Percentiles rank a stretch among this genome's conserved stretches.
Conservation (phyloP, 2,888 invertebrate genomes). For the Drosophila lacicola region DNA sequence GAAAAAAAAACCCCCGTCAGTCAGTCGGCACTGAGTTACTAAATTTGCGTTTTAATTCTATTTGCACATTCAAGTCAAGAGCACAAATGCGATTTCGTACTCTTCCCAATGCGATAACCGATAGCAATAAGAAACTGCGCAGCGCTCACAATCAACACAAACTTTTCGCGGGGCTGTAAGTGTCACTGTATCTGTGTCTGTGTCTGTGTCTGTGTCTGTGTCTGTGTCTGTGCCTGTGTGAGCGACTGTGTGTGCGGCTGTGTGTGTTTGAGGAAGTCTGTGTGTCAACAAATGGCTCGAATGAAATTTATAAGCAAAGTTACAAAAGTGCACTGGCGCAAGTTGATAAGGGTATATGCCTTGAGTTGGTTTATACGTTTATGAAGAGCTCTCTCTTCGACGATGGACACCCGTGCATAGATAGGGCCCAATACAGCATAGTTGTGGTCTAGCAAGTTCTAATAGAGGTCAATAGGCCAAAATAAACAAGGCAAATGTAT, state of each 20-base stretch:
- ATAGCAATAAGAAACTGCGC: slow-evolving; percentile 55
- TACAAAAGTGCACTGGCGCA: slow-evolving; percentile 63
- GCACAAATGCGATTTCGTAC: slow-evolving; percentile 47
- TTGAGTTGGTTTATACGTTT: neutral
- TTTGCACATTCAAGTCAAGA: slow-evolving; percentile 67
- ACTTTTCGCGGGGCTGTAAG: slow-evolving; percentile 63
- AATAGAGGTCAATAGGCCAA: slow-evolving; percentile 59
- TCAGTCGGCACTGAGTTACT: slow-evolving; percentile 54
- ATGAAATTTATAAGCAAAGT: slow-evolving; percentile 80
- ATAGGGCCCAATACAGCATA: slow-evolving; percentile 54
- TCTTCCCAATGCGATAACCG: slow-evolving; percentile 38
- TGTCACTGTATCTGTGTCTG: slow-evolving; percentile 20
- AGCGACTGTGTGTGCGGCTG: slow-evolving; percentile 3
- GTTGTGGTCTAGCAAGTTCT: slow-evolving; percentile 53
- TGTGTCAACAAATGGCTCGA: slow-evolving; percentile 77
- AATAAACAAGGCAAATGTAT: slow-evolving; percentile 69
- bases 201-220: slow-evolving; percentile 6
- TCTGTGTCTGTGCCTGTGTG: slow-evolving; percentile 15
- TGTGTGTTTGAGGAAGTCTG: slow-evolving; percentile 24
- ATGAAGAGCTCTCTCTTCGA: slow-evolving; percentile 6
- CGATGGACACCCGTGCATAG: slow-evolving; percentile 46
- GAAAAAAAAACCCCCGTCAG: slow-evolving; percentile 22
- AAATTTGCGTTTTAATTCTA: slow-evolving; percentile 72
- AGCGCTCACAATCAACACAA: slow-evolving; percentile 39
- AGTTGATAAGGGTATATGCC: slow-evolving; percentile 73